These are phyloP conservation scores for Loxodonta africana DNA, from an alignment of 2,113 vertebrate genomes.

Conservation along the genomic window DNA sequence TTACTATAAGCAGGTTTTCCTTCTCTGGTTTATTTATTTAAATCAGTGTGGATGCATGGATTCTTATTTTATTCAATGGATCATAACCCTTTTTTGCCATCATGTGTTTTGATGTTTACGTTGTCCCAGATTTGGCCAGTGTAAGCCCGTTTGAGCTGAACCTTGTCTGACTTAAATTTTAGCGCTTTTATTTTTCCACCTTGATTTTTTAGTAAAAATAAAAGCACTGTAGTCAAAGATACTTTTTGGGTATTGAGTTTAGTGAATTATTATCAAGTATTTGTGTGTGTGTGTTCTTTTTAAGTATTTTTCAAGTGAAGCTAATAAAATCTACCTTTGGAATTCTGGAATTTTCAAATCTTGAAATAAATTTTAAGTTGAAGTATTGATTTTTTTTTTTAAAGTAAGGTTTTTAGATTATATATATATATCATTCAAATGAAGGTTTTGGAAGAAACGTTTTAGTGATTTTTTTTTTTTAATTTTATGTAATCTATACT, in stretches of 20 bases:
- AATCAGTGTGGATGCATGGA: neutral
- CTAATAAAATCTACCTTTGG: constrained; percentile 23
- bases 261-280: constrained; percentile 19
- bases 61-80: neutral
- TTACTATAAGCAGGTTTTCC: neutral
- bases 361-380: constrained; percentile 46
- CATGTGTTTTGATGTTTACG: neutral
- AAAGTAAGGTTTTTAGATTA: constrained; percentile 51
- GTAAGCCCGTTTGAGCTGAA: neutral
- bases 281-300: constrained; percentile 11
- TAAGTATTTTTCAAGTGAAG: constrained; percentile 53
- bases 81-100: neutral
- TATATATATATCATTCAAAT: neutral
- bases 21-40: neutral
- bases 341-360: constrained; percentile 55
- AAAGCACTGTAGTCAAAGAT: constrained; percentile 11
- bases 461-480: neutral
- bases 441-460: neutral
- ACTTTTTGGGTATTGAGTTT: neutral
- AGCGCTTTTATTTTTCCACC: neutral
- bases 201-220: neutral
- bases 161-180: constrained; percentile 8
- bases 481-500: neutral
- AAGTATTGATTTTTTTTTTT: constrained; percentile 27
- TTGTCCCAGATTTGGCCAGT: neutral